Evolutionary conservation across 1,140 invertebrate genomes (phyloP).

Genomic region (Chelonus insularis): DNA sequence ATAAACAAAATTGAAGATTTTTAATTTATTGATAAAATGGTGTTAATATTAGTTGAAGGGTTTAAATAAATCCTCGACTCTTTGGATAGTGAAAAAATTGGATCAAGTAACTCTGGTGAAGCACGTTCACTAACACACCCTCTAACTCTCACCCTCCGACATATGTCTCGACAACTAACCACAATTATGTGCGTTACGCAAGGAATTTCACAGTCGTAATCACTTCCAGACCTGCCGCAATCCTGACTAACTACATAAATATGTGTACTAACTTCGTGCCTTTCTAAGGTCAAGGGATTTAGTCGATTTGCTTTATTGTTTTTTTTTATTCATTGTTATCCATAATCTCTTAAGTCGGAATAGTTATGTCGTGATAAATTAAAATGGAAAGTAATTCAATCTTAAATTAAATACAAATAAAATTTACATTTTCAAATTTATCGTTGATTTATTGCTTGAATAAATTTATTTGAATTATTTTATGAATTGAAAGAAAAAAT

Average conservation of each 20-base stretch:
- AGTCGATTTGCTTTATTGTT: not conserved
- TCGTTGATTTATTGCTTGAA: no score
- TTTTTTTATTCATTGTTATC: not conserved
- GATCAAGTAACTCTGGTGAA: not conserved
- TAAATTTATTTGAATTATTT: no score
- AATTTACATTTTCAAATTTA: no score
- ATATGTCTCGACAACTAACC: slow-evolving; percentile 2
- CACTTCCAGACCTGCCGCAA: slow-evolving; percentile 12
- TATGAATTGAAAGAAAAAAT: no score
- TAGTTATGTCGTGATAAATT: no score
- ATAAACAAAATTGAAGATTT: no score
- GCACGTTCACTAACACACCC: slow-evolving; percentile 16
- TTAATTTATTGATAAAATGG: no score
- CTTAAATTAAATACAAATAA: no score
- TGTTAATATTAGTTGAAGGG: no score
- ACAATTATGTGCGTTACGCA: slow-evolving; percentile 17
- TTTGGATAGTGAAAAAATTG: not conserved
- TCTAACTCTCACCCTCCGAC: not conserved
- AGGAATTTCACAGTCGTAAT: slow-evolving; percentile 16
- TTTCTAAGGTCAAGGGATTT: slow-evolving; percentile 10
- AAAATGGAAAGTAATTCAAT: no score
- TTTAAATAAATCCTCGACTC: no score
- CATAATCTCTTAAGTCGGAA: no score
- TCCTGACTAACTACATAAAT: not conserved
- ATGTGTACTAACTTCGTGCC: not conserved